Evolutionary conservation across 2,797 vertebrate species (phyloP).

Genomic region (Lepus townsendii): DNA sequence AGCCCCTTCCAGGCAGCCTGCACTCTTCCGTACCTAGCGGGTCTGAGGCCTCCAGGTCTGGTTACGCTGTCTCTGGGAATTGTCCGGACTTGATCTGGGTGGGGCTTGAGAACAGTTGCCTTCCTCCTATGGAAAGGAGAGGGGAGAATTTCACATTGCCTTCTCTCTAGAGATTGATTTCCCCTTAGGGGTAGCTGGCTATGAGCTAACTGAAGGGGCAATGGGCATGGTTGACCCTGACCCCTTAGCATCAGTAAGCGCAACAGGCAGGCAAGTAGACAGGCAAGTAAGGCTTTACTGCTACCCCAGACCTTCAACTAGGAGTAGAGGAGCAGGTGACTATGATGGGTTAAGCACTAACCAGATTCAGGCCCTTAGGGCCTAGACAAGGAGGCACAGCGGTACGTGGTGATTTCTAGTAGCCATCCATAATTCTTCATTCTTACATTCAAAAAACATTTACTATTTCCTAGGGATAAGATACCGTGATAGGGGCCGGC

Average conservation of each 20-base stretch:
- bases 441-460: constrained; percentile 5
- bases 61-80: background rate
- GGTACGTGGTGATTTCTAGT: background rate
- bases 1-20: background rate
- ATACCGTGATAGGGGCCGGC: too few species aligned
- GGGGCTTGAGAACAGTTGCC: constrained; percentile 6
- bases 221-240: background rate
- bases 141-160: constrained; percentile 17
- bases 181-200: background rate
- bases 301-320: background rate
- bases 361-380: background rate
- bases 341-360: background rate
- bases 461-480: background rate
- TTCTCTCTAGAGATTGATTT: constrained; percentile 4
- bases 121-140: constrained; percentile 2
- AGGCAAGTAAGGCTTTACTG: background rate
- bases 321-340: background rate
- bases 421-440: background rate
- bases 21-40: accelerated
- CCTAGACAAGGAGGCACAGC: background rate
- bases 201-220: background rate
- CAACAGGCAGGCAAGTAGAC: background rate
- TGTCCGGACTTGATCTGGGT: background rate
- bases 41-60: background rate
- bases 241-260: background rate